Base-by-base conservation (phyloP, 2,113 vertebrate species). In the Cygnus buccinator region DNA sequence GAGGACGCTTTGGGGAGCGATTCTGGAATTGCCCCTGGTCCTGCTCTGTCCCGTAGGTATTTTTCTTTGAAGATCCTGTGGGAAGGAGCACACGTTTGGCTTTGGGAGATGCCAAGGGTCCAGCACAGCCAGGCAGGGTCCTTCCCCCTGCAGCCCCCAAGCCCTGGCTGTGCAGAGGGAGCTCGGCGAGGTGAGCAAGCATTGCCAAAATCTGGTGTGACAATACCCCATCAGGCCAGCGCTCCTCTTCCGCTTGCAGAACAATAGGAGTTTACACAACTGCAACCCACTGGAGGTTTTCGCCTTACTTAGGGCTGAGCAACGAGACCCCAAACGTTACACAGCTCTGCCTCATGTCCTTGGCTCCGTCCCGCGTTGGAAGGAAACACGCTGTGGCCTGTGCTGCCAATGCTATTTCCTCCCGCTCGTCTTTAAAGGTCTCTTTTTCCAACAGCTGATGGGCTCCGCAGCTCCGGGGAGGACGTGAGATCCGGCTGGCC, bases 401-500 rank as follows among this genome's bases (percentile, higher is more conserved):
- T 2, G 18, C 95, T 93, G 96, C 94, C 96, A 93, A 75, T 55
- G 89, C 94, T 89, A 91, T 96, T 97, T 97, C 95, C 96, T 95
- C 91, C 84, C 2, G 9, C 85, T 90, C 16, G 44, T 93, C 92
- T 96, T 95, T 90, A 93, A 92, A 95, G 93, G 95, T 92, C 96
- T 95, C 76, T 90, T 92, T 94, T 95, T 75, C 93, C 95, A 96
- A 96, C 96, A 94, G 95, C 95, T 97, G 96, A 97, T 95, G 13
- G 9, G 85, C 93, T 86, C 94, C 3, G 33, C 83, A 86, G 95
- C 95, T 95, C 95, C 66, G 14, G 93, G 91, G 87, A 95, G 91
- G 35, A 97, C 77, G 81, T 96, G 96, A 97, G 95, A 96, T 96
- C 92, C 90, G 95, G 93, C 95, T 97, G 95, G 95, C 95, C 95